Evolutionary conservation across 2,888 invertebrate genomes (phyloP).

Genomic region (Andricus quercusramuli): DNA sequence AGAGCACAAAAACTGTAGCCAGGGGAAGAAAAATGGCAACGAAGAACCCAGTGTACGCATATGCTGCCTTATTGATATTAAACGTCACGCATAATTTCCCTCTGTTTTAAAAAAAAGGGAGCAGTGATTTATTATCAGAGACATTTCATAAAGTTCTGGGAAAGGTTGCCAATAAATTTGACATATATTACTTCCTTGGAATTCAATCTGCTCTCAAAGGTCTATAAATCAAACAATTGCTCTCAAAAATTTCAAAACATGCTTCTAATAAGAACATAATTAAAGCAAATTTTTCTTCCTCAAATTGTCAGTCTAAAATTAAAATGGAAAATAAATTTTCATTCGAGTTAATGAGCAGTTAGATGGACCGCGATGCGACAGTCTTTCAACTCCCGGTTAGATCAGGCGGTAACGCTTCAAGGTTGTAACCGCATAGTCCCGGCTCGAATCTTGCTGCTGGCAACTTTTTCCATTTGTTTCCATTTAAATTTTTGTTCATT

Average conservation of each 20-base stretch:
- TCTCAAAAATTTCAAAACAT: not conserved
- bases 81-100: slow-evolving; percentile 59
- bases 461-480: too few relatives aligned
- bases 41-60: slow-evolving; percentile 61
- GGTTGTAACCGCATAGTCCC: too few relatives aligned
- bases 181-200: not conserved
- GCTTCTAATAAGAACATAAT: slow-evolving; percentile 30
- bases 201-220: slow-evolving; percentile 22
- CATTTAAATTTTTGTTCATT: too few relatives aligned
- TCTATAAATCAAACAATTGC: not conserved
- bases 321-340: too few relatives aligned
- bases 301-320: too few relatives aligned
- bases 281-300: not conserved
- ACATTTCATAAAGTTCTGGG: slow-evolving; percentile 17
- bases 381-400: too few relatives aligned
- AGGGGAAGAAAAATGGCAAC: slow-evolving; percentile 65
- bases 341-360: too few relatives aligned
- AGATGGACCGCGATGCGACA: too few relatives aligned
- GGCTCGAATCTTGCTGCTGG: too few relatives aligned
- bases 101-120: slow-evolving; percentile 48
- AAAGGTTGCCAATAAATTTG: slow-evolving; percentile 20
- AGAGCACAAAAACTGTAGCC: slow-evolving; percentile 59
- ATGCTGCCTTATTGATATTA: slow-evolving; percentile 53
- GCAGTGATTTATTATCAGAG: slow-evolving; percentile 11
- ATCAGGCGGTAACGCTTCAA: too few relatives aligned